phyloP scores from a whole-genome alignment of 2,888 invertebrate genomes.

The Hedya salicella region DNA sequence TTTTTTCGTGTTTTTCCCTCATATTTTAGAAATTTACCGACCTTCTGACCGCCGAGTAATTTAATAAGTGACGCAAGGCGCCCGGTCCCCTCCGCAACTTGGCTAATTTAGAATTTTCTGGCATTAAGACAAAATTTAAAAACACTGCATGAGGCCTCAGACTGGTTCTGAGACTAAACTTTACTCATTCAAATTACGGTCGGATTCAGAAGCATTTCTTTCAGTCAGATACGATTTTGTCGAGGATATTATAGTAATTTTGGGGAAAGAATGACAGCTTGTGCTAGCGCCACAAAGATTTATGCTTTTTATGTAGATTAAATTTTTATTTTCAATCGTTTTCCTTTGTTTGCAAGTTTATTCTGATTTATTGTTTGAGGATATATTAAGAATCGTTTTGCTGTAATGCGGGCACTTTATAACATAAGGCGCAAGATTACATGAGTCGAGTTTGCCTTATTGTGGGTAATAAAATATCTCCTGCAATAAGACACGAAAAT shows the following conservation, averaged over 20 bases:
- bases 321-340: conserved; percentile 28
- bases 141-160: conserved; percentile 56
- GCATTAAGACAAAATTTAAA: conserved; percentile 4
- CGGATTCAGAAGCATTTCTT: neutral
- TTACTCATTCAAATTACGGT: neutral
- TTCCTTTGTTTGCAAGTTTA: conserved; percentile 23
- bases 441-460: conserved; percentile 2
- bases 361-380: conserved; percentile 25
- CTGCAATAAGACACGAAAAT: conserved; percentile 1
- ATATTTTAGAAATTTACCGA: neutral
- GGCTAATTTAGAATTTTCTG: conserved; percentile 54
- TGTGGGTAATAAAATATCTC: conserved; percentile 20
- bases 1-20: neutral
- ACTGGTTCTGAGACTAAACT: conserved; percentile 32
- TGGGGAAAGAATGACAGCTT: conserved; percentile 24
- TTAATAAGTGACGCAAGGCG: conserved; percentile 55
- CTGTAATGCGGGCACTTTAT: conserved; percentile 16
- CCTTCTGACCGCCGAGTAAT: conserved; percentile 48
- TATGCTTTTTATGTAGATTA: conserved; percentile 23
- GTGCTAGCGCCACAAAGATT: conserved; percentile 23
- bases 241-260: conserved; percentile 36
- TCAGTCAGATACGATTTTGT: neutral
- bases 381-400: conserved; percentile 37
- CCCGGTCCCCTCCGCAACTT: conserved; percentile 54
- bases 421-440: conserved; percentile 21